A percentile compares a stretch with the other conserved stretches of the same genome.
These are phyloP conservation scores for Trigoniulus corallinus DNA, from an alignment of 1,140 invertebrate genomes.

Conservation along the genomic window DNA sequence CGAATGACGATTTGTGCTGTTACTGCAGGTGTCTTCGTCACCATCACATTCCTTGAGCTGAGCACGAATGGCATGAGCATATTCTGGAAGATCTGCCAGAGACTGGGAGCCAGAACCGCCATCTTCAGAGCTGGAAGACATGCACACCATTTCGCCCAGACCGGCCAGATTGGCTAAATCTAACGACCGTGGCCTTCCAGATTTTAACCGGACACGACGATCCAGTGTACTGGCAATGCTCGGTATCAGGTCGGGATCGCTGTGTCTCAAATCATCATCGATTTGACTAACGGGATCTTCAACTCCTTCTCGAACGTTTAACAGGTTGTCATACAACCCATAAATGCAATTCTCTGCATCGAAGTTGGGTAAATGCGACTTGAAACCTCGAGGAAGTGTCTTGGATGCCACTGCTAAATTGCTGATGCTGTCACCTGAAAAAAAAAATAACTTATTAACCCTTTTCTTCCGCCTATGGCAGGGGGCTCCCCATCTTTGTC, in stretches of 20 bases:
- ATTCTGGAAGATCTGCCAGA: background rate
- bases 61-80: background rate
- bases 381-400: conserved; percentile 48
- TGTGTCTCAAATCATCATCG: conserved; percentile 53
- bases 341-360: conserved; percentile 53
- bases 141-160: conserved; percentile 7
- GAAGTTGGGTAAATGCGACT: conserved; percentile 32
- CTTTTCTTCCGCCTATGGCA: too few relatives aligned
- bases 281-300: conserved; percentile 43
- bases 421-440: conserved; percentile 4
- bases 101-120: background rate
- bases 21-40: background rate
- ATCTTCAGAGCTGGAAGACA: background rate
- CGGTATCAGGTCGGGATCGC: conserved; percentile 65
- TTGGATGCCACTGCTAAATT: conserved; percentile 37
- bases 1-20: background rate
- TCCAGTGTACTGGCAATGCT: conserved; percentile 56
- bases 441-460: too few relatives aligned
- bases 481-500: too few relatives aligned
- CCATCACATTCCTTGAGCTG: background rate
- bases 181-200: conserved; percentile 54
- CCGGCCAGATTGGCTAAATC: conserved; percentile 74
- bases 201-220: conserved; percentile 56
- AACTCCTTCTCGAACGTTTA: conserved; percentile 73
- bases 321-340: conserved; percentile 70